Percentiles rank a stretch among this genome's conserved stretches.
phyloP scores from a whole-genome alignment of 2,113 vertebrate genomes.

The Entosphenus tridentatus region DNA sequence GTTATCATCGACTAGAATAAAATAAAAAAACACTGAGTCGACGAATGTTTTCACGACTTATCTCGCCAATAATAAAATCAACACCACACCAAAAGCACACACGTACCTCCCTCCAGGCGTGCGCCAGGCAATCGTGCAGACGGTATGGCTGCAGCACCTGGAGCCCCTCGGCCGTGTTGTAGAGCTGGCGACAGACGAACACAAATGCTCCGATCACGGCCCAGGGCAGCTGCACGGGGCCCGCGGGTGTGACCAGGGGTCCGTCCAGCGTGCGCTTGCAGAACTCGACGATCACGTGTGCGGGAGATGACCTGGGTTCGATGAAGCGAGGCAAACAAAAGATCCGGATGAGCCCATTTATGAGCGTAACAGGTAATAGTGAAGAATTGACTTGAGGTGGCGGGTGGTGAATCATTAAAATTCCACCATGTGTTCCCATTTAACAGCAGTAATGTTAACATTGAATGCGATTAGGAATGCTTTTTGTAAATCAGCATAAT shows the following conservation, averaged over 20 bases:
- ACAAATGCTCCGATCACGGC: constrained; percentile 55
- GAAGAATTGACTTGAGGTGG: too few species aligned
- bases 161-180: constrained; percentile 65
- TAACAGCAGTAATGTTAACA: neutral
- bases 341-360: constrained; percentile 9
- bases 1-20: neutral
- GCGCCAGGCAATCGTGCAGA: constrained; percentile 40
- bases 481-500: too few species aligned
- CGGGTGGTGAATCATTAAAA: too few species aligned
- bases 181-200: constrained; percentile 66
- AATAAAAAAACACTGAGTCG: neutral
- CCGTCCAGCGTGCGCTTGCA: constrained; percentile 51
- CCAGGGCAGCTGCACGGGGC: constrained; percentile 18
- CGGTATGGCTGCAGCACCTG: constrained; percentile 39
- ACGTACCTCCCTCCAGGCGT: constrained; percentile 58
- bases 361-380: neutral
- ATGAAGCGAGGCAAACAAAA: constrained; percentile 15
- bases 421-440: neutral
- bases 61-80: neutral
- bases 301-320: constrained; percentile 31
- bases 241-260: constrained; percentile 22
- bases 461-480: neutral
- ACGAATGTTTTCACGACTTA: neutral
- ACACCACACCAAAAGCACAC: neutral
- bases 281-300: constrained; percentile 44